These are phyloP conservation scores for Cyrtodaria siliqua DNA, from an alignment of 2,888 invertebrate genomes.

Conservation along the genomic window DNA sequence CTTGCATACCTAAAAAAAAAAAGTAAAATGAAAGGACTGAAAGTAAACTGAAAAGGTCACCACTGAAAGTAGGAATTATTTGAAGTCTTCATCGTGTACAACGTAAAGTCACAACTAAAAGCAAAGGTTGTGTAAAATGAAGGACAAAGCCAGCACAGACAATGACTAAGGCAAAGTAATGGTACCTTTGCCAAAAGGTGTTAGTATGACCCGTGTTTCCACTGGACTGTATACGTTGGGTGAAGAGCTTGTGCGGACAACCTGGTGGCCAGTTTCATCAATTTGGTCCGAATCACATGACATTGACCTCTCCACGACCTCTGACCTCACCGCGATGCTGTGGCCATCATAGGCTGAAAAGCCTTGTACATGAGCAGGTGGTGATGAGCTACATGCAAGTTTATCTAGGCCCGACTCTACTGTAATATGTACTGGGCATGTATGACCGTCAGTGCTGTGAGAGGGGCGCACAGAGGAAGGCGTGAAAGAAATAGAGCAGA, in stretches of 20 bases:
- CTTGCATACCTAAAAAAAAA: too few species aligned
- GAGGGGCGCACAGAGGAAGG: conserved; percentile 33
- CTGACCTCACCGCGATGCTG: conserved; percentile 36
- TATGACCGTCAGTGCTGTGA: conserved; percentile 46
- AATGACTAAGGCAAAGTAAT: conserved; percentile 31
- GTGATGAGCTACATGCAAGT: conserved; percentile 59
- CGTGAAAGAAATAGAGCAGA: conserved; percentile 39
- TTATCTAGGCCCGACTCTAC: conserved; percentile 80
- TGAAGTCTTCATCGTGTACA: too few species aligned
- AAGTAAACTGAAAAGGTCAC: too few species aligned
- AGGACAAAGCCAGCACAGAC: neutral
- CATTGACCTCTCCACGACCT: conserved; percentile 61
- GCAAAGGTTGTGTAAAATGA: too few species aligned
- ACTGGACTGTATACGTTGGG: conserved; percentile 64
- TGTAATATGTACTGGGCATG: conserved; percentile 78
- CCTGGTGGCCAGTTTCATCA: conserved; percentile 34
- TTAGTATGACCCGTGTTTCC: conserved; percentile 24
- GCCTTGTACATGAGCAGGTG: conserved; percentile 3
- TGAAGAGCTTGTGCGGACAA: conserved; percentile 63
- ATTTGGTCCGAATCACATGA: conserved; percentile 61
- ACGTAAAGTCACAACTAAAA: too few species aligned
- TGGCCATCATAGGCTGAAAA: conserved; percentile 39
- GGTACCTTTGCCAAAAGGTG: conserved; percentile 54
- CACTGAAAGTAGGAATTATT: too few species aligned
- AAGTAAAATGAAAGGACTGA: too few species aligned